Evolutionary conservation across 2,113 vertebrate genomes (phyloP), one percentile per base, ranked within the genome.

Genomic region (Pluvianellus socialis): DNA sequence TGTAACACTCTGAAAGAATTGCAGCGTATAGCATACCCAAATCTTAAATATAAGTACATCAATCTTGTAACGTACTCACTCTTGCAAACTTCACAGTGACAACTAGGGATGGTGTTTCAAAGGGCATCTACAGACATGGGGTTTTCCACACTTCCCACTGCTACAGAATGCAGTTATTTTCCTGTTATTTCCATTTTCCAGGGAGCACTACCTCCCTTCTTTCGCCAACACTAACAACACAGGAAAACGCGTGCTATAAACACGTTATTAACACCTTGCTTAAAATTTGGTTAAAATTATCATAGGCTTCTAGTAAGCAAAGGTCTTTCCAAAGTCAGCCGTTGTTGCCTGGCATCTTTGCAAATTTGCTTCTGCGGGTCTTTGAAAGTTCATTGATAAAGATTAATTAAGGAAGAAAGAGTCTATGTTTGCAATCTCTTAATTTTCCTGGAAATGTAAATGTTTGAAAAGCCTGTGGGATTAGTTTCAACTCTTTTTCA

Each of bases 371-470:
- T 44, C 0, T 28, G 21, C 77, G 22, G 35, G 15, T 74, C 59
- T 50, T 92, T 58, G 70, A 42, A 95, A 86, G n/a, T 66, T 59
- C 55, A 45, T 72, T 32, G 14, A 77, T n/a, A 72, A 79, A 81
- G 74, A 91, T 53, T 58, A 91, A 70, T 77, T 66, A 72, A 83
- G 28, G 49, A 88, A 88, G 45, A 72, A 89, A 50, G 30, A 90
- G 53, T 59, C 52, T 49, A 2, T 84, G 50, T 95, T 90, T 93
- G 79, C 7, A 0, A 70, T 59, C 62, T 88, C 87, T 93, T 63
- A 13, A 92, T 95, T 92, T 83, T 58, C 17, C 49, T 52, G 70
- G 81, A 79, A 91, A 85, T n/a, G 49, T 81, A 93, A 82, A 90
- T 45, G 74, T 93, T 76, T 93, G 81, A 90, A 92, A 90, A 80